Evolutionary conservation across 92 coral and sea anemone genomes (phyloP).

Genomic region (Isaurus tuberculatus): DNA sequence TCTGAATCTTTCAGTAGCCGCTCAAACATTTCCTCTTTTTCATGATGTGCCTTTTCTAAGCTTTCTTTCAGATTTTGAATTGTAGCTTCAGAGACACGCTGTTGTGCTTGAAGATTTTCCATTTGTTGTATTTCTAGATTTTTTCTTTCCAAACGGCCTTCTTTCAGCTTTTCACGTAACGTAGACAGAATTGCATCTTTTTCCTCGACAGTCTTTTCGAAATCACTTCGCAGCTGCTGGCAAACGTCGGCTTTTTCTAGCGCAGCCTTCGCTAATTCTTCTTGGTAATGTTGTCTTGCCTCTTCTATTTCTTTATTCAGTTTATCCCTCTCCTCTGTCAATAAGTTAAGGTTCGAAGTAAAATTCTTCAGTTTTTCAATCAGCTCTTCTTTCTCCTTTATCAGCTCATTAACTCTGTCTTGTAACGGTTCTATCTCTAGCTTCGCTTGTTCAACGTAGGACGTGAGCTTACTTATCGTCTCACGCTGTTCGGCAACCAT

Average conservation of each 20-base stretch:
- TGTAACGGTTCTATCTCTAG: slow-evolving; percentile 28
- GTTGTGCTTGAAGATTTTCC: slow-evolving; percentile 30
- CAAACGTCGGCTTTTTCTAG: slow-evolving; percentile 71
- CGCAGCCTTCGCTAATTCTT: slow-evolving; percentile 61
- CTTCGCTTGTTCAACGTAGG: slow-evolving; percentile 23
- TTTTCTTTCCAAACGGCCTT: slow-evolving; percentile 53
- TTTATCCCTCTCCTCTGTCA: slow-evolving; percentile 57
- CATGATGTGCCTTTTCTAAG: slow-evolving; percentile 64
- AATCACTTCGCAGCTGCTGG: slow-evolving; percentile 61
- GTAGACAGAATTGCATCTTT: slow-evolving; percentile 64
- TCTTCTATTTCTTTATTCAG: slow-evolving; percentile 57
- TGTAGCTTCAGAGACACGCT: slow-evolving; percentile 35
- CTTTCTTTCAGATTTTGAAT: slow-evolving; percentile 57
- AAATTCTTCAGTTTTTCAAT: slow-evolving; percentile 20
- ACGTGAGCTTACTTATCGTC: slow-evolving; percentile 38
- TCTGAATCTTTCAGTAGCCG: slow-evolving; percentile 65
- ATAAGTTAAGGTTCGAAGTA: neutral
- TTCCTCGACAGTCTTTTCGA: slow-evolving; percentile 62
- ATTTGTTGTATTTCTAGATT: slow-evolving; percentile 54
- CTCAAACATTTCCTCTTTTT: slow-evolving; percentile 83
- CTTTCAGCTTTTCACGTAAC: slow-evolving; percentile 56
- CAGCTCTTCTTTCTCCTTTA: slow-evolving; percentile 66
- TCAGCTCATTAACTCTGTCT: slow-evolving; percentile 56
- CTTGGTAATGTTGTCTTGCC: slow-evolving; percentile 34
- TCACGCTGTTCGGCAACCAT: slow-evolving; percentile 72